These are phyloP conservation scores for Laticauda laticaudata DNA, from an alignment of 2,113 vertebrate species.

Conservation along the genomic window DNA sequence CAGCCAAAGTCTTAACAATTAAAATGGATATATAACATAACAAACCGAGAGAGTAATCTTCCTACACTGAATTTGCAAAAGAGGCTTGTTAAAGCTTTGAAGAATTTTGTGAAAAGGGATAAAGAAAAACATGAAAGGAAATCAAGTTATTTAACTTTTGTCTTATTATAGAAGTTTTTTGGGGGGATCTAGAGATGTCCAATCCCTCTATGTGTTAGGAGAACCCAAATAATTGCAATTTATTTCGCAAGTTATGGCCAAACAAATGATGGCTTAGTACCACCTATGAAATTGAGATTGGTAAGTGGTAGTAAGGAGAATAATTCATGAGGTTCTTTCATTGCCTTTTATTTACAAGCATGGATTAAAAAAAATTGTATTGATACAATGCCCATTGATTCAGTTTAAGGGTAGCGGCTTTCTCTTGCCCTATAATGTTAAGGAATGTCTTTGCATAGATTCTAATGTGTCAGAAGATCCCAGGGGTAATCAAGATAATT, in stretches of 20 bases:
- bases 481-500: conserved; percentile 11
- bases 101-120: neutral
- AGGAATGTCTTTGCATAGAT: conserved; percentile 7
- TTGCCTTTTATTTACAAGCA: neutral
- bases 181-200: neutral
- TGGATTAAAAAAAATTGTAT: neutral
- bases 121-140: neutral
- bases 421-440: neutral
- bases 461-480: neutral
- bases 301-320: neutral
- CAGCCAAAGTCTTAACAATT: neutral
- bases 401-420: conserved; percentile 1
- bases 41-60: neutral
- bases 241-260: neutral
- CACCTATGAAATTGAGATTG: neutral
- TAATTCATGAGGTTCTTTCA: neutral
- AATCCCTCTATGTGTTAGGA: neutral
- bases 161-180: neutral
- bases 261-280: neutral
- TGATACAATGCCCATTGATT: conserved; percentile 9
- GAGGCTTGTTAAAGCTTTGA: neutral
- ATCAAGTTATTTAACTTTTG: neutral
- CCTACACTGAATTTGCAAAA: neutral
- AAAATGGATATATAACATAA: neutral
- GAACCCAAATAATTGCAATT: neutral